Percentiles rank a stretch among this genome's conserved stretches.
Evolutionary conservation across 2,888 invertebrate genomes (phyloP).

Genomic region (Trichacis sp.): DNA sequence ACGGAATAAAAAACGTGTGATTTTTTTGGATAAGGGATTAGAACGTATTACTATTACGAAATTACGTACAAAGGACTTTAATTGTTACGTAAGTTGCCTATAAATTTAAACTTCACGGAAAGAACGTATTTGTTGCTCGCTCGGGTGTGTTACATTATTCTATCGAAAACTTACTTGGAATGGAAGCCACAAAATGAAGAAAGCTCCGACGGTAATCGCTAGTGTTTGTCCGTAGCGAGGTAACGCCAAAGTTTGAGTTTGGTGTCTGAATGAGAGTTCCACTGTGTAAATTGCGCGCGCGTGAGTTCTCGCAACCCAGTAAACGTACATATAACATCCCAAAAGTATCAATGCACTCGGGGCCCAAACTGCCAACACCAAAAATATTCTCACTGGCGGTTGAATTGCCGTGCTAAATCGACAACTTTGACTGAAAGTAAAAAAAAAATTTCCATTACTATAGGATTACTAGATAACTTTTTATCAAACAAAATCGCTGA

Average conservation of each 20-base stretch:
- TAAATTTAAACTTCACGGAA: too few relatives aligned
- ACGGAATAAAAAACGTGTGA: too few relatives aligned
- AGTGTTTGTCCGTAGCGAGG: constrained; percentile 75
- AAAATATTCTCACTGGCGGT: constrained; percentile 72
- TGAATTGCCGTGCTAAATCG: constrained; percentile 71
- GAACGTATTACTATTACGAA: too few relatives aligned
- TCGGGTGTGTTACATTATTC: background rate
- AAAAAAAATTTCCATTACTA: too few relatives aligned
- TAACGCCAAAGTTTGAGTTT: constrained; percentile 66
- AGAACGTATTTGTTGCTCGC: too few relatives aligned
- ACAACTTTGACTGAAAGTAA: constrained; percentile 68
- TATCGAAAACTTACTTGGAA: constrained; percentile 70
- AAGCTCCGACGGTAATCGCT: constrained; percentile 75
- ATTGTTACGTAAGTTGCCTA: too few relatives aligned
- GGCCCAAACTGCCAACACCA: constrained; percentile 74
- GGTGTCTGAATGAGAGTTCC: constrained; percentile 71
- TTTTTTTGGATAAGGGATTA: too few relatives aligned
- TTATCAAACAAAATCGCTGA: too few relatives aligned
- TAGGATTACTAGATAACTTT: too few relatives aligned
- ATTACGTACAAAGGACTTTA: too few relatives aligned
- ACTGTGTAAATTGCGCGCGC: constrained; percentile 75
- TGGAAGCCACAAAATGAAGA: constrained; percentile 74
- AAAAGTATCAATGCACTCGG: constrained; percentile 73
- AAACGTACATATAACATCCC: constrained; percentile 73
- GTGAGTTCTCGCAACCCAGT: constrained; percentile 75